Conservation (phyloP, 2,113 vertebrate genomes). For the Urocynchramus pylzowi region DNA sequence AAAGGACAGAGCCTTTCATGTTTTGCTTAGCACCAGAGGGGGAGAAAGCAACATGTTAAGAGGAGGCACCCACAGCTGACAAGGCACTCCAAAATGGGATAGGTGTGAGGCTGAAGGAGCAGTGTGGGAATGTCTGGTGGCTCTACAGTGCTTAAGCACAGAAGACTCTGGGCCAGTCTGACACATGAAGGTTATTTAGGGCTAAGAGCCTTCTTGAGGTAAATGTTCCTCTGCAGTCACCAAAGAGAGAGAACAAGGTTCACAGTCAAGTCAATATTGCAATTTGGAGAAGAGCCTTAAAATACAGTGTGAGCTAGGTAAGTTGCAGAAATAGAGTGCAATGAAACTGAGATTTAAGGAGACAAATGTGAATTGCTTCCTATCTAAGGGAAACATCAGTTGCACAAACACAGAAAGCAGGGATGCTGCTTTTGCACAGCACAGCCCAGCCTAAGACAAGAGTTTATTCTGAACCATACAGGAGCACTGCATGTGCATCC, state of each 20-base stretch:
- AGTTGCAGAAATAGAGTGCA: background rate
- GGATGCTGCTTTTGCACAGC: background rate
- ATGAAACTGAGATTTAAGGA: background rate
- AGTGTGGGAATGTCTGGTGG: background rate
- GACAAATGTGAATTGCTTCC: background rate
- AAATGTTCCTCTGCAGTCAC: background rate
- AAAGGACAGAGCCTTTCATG: background rate
- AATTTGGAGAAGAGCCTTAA: background rate
- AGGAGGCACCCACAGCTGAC: background rate
- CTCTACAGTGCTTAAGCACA: background rate
- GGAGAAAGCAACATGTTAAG: background rate
- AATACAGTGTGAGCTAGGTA: background rate
- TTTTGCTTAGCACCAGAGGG: background rate
- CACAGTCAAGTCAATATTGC: background rate
- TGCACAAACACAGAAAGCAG: background rate
- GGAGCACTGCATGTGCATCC: background rate
- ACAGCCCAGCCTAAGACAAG: background rate
- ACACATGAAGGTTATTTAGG: background rate
- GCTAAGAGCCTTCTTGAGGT: background rate
- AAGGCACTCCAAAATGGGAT: background rate
- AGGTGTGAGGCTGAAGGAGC: background rate
- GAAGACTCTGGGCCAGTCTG: background rate
- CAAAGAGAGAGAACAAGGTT: background rate
- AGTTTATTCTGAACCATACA: background rate
- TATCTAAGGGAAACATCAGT: background rate